Conservation (phyloP, 1,140 invertebrate species). For the Rhynchophorus ferrugineus region DNA sequence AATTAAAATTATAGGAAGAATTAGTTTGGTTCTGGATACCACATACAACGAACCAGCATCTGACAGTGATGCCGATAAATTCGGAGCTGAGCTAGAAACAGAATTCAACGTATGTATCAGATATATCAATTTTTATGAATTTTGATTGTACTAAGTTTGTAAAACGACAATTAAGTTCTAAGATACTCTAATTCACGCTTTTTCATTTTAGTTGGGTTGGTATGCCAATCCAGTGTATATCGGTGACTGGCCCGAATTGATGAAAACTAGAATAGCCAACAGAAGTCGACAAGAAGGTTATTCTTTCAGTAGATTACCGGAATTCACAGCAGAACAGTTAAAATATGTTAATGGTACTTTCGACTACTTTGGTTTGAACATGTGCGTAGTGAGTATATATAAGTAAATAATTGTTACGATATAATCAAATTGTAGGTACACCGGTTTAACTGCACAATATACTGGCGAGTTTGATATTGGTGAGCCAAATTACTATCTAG, state of each 20-base stretch:
- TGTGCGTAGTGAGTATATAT: neutral
- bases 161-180: slow-evolving; percentile 48
- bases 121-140: no score
- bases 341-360: slow-evolving; percentile 40
- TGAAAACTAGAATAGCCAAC: slow-evolving; percentile 48
- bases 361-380: slow-evolving; percentile 44
- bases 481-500: slow-evolving; percentile 9
- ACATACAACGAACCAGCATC: slow-evolving; percentile 17
- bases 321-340: slow-evolving; percentile 47
- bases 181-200: slow-evolving; percentile 48
- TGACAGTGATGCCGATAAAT: slow-evolving; percentile 34
- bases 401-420: neutral
- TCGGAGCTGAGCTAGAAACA: slow-evolving; percentile 43
- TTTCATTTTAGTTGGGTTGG: slow-evolving; percentile 31
- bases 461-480: slow-evolving; percentile 9
- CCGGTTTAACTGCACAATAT: slow-evolving; percentile 4
- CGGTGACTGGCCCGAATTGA: slow-evolving; percentile 50
- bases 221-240: slow-evolving; percentile 46
- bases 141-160: slow-evolving; percentile 17
- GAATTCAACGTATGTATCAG: slow-evolving; percentile 37
- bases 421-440: slow-evolving; percentile 45
- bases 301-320: slow-evolving; percentile 48
- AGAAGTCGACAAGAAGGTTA: slow-evolving; percentile 46
- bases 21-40: slow-evolving; percentile 20
- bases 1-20: slow-evolving; percentile 18